phyloP scores from a whole-genome alignment of 2,113 vertebrate species.

The Nothoprocta pentlandii region DNA sequence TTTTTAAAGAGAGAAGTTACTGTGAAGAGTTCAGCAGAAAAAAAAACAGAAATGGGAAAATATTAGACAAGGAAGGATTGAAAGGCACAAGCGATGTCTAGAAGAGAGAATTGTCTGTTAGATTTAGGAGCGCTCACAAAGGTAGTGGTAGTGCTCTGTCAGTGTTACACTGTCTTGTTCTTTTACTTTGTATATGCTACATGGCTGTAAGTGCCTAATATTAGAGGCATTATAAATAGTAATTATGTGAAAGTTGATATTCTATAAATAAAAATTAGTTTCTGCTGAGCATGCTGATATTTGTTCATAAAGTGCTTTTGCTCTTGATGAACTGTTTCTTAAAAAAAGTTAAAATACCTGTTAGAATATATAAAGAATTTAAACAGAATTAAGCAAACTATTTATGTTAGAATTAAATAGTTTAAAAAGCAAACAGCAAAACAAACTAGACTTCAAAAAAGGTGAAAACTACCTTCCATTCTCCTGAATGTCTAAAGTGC shows the following conservation, averaged over 20 bases:
- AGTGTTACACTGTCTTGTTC: neutral
- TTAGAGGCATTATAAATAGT: neutral
- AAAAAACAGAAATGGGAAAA: neutral
- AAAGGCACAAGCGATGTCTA: neutral
- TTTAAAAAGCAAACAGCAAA: neutral
- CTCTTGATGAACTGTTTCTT: neutral
- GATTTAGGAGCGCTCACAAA: neutral
- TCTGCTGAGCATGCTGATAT: neutral
- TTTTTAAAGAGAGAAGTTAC: neutral
- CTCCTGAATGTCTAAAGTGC: neutral
- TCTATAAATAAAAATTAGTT: neutral
- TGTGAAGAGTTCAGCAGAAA: neutral
- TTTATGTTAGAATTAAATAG: neutral
- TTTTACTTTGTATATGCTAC: neutral
- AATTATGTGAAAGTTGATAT: neutral
- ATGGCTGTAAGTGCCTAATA: neutral
- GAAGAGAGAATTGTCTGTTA: neutral
- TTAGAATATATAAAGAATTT: neutral
- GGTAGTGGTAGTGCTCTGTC: neutral
- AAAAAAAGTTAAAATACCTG: neutral
- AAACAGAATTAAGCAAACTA: neutral
- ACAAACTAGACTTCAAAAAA: slow-evolving; percentile 25
- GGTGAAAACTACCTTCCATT: slow-evolving; percentile 10
- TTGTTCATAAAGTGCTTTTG: neutral
- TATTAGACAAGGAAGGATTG: neutral